Evolutionary conservation across 2,888 invertebrate species (phyloP).

Genomic region (Oligia latruncula): DNA sequence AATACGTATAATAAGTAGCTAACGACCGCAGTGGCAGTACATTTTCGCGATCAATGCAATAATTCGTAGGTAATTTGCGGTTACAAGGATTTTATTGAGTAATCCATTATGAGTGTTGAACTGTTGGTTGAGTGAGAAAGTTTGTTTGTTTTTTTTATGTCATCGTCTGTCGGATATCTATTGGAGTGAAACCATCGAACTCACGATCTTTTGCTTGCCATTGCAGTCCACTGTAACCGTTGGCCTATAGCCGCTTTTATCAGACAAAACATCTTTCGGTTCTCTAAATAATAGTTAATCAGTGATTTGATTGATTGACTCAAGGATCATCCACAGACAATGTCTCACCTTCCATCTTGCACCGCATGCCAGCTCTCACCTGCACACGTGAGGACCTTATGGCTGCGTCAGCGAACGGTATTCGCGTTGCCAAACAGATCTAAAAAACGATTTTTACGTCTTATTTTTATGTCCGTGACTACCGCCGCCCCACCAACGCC

Average conservation of each 20-base stretch:
- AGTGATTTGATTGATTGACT: neutral
- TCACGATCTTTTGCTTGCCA: neutral
- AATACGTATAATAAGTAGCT: constrained; percentile 7
- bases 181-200: neutral
- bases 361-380: too few species aligned
- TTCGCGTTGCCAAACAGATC: too few species aligned
- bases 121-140: constrained; percentile 1
- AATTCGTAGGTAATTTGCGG: constrained; percentile 31
- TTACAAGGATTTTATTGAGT: constrained; percentile 26
- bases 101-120: neutral
- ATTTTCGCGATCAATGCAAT: neutral
- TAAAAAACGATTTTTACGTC: too few species aligned
- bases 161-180: neutral
- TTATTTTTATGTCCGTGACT: too few species aligned
- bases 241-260: neutral
- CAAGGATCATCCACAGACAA: neutral
- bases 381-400: too few species aligned
- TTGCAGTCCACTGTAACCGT: neutral
- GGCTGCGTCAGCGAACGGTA: too few species aligned
- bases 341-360: too few species aligned
- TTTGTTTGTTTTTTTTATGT: neutral
- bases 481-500: too few species aligned
- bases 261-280: neutral
- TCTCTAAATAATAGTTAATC: neutral
- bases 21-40: neutral